phyloP scores from a whole-genome alignment of 2,113 vertebrate species.

The Camarhynchus parvulus region DNA sequence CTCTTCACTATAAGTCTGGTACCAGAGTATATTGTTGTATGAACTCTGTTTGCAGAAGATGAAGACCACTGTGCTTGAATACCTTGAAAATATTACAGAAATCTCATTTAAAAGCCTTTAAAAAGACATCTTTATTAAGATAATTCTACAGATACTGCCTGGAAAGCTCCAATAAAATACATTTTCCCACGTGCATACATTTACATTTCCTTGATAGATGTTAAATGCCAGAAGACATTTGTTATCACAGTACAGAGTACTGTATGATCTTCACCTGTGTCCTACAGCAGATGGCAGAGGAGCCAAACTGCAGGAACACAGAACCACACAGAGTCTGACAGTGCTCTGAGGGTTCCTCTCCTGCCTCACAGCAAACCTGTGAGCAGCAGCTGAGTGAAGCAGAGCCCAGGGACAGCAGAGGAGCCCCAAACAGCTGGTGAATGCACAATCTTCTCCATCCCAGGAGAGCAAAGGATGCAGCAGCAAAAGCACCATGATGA shows the following conservation, averaged over 20 bases:
- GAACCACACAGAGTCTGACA: background rate
- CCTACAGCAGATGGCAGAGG: background rate
- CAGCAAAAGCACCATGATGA: background rate
- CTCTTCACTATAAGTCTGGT: background rate
- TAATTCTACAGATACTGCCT: background rate
- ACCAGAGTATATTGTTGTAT: background rate
- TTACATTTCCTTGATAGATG: background rate
- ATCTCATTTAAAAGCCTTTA: background rate
- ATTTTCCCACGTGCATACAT: background rate
- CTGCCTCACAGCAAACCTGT: background rate
- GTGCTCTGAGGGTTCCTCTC: rapidly evolving
- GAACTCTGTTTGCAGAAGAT: background rate
- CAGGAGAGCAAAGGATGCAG: background rate
- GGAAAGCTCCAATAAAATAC: background rate
- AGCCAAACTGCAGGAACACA: background rate
- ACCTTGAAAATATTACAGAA: background rate
- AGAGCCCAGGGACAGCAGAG: background rate
- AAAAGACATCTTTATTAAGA: background rate
- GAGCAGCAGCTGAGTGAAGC: rapidly evolving
- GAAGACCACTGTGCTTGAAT: background rate
- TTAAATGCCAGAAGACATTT: background rate
- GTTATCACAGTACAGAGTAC: background rate
- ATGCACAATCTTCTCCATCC: background rate
- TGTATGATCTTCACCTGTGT: background rate
- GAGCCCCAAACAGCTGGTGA: background rate